phyloP scores from a whole-genome alignment of 2,113 vertebrate genomes.

The Catharus bicknelli region DNA sequence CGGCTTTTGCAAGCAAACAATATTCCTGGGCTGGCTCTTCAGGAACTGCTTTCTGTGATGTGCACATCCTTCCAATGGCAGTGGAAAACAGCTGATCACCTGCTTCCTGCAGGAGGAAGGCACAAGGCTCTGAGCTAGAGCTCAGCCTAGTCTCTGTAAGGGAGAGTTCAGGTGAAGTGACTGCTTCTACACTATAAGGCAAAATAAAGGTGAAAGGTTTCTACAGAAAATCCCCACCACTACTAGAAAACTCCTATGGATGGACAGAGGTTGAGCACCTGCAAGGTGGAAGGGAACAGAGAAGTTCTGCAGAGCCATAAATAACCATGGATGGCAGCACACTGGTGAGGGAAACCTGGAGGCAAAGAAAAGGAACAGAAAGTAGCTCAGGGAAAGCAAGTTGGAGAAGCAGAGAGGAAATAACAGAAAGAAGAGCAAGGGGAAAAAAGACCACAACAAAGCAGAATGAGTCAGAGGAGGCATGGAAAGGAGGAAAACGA shows the following conservation, averaged over 20 bases:
- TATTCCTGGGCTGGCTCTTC: neutral
- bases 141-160: neutral
- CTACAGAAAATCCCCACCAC: neutral
- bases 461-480: neutral
- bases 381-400: neutral
- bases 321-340: neutral
- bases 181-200: accelerated
- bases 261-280: neutral
- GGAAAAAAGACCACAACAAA: neutral
- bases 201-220: neutral
- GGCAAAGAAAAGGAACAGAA: neutral
- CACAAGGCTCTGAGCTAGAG: neutral
- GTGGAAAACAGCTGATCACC: neutral
- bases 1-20: neutral
- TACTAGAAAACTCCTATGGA: neutral
- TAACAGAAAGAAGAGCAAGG: neutral
- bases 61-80: neutral
- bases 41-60: neutral
- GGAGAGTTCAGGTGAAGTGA: neutral
- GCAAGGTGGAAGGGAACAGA: neutral
- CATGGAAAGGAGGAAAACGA: neutral
- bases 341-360: neutral
- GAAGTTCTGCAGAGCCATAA: neutral
- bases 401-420: neutral
- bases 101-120: neutral